Percentiles rank a stretch among this genome's conserved stretches.
These are phyloP conservation scores for Sarcoramphus papa DNA, from an alignment of 2,797 vertebrate genomes.

Conservation along the genomic window DNA sequence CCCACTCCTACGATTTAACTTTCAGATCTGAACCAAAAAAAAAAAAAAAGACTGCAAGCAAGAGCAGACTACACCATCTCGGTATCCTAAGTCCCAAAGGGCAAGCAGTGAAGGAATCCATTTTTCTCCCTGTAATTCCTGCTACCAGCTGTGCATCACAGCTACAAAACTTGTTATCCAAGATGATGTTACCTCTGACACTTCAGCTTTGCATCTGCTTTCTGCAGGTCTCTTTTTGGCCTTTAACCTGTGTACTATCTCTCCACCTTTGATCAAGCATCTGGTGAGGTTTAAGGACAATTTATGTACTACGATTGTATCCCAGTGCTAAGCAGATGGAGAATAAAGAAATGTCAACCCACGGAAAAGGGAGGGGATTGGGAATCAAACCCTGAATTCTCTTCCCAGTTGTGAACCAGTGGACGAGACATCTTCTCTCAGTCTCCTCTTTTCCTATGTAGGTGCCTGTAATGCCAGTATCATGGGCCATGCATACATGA, in stretches of 20 bases:
- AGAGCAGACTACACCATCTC: not conserved
- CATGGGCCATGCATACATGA: rapidly evolving
- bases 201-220: not conserved
- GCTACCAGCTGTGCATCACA: not conserved
- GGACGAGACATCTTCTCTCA: not conserved
- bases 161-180: not conserved
- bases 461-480: not conserved
- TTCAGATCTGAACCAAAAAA: not conserved
- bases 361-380: not conserved
- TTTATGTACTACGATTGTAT: not conserved
- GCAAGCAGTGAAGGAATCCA: not conserved
- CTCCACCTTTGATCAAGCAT: not conserved
- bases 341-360: not conserved
- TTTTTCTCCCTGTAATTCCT: not conserved
- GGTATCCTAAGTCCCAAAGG: rapidly evolving
- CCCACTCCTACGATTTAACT: not conserved
- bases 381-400: not conserved
- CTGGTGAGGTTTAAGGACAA: not conserved
- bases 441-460: not conserved
- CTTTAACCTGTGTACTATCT: not conserved
- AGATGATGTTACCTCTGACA: rapidly evolving
- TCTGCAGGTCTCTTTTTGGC: not conserved
- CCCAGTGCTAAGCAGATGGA: not conserved
- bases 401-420: not conserved
- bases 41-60: not conserved